Evolutionary conservation across 2,888 invertebrate genomes (phyloP).

Genomic region (Dione vanillae): DNA sequence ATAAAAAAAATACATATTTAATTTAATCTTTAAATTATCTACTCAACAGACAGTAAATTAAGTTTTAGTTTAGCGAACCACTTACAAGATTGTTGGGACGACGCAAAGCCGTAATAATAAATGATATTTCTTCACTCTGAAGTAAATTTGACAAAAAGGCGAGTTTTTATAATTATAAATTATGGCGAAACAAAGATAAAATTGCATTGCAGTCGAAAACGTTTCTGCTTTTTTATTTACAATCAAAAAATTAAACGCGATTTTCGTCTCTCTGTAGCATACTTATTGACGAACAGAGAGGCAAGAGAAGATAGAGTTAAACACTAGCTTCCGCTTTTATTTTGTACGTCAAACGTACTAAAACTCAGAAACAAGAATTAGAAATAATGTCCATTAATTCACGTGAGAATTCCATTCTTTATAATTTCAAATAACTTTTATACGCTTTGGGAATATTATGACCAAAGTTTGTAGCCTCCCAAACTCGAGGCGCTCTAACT

Average conservation of each 20-base stretch:
- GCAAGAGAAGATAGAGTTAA: too few relatives aligned
- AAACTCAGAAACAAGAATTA: background rate
- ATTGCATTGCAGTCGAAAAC: too few relatives aligned
- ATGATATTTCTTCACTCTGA: background rate
- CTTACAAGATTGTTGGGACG: background rate
- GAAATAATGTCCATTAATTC: background rate
- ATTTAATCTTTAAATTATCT: background rate
- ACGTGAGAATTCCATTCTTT: background rate
- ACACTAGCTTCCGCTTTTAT: too few relatives aligned
- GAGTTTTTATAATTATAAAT: too few relatives aligned
- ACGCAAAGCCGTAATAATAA: background rate
- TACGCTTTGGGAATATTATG: slow-evolving; percentile 17
- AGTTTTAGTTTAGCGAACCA: background rate
- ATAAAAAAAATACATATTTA: background rate
- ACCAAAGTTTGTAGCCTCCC: slow-evolving; percentile 3
- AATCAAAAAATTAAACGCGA: too few relatives aligned
- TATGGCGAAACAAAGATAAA: too few relatives aligned
- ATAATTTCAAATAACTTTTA: background rate
- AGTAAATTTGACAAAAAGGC: too few relatives aligned
- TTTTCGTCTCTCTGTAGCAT: too few relatives aligned
- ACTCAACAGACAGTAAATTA: background rate
- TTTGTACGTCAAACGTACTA: background rate
- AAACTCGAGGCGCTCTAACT: background rate
- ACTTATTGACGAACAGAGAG: too few relatives aligned
- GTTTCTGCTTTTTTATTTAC: too few relatives aligned